Evolutionary conservation across 2,888 invertebrate species (phyloP), one percentile per base, ranked within the genome.

Genomic region (Machimus atricapillus): DNA sequence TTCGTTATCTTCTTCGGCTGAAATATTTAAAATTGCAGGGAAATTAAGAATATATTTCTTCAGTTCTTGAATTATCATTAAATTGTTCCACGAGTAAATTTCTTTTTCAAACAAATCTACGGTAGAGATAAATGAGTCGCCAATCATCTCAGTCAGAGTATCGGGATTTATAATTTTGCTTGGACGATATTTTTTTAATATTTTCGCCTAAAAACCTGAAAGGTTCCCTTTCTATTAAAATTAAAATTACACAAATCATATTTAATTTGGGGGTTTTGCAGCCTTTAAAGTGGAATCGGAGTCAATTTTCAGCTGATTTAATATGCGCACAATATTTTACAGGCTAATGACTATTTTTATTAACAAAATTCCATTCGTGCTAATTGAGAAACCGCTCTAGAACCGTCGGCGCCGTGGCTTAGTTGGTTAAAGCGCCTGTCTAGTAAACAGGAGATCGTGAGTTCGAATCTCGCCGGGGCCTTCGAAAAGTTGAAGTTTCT

Each of bases 1-100:
- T 74, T 91, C 90, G 83, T 86, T 88, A 88, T 91, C 91, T 85
- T 92, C 92, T 89, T 91, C 92, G 89, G 91, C 92, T 92, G 88
- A 19, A 88, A 89, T 86, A 52, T 46, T 78, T 16, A 52, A 52
- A n/a, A 52, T 46, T 46, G n/a, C 2, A 52, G 1, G 6, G 1
- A 2, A 52, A 52, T 7, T n/a, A 52, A 52, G 16, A 52, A n/a
- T 0, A 19, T 52, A n/a, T 1, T 52, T 52, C 16, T 16, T 4
- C 0, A 52, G 16, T n/a, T 6, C n/a, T n/a, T 6, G n/a, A 16
- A 3, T 5, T 12, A 52, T 52, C 3, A 52, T 52, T 52, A n/a
- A 52, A 37, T 4, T 76, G 6, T 19, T 43, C 46, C n/a, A 34
- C 9, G 58, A 58, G 2, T 58, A 23, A 58, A 58, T 9, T 58